Conservation (phyloP, 2,888 invertebrate genomes). For the Anticlea derivata region DNA sequence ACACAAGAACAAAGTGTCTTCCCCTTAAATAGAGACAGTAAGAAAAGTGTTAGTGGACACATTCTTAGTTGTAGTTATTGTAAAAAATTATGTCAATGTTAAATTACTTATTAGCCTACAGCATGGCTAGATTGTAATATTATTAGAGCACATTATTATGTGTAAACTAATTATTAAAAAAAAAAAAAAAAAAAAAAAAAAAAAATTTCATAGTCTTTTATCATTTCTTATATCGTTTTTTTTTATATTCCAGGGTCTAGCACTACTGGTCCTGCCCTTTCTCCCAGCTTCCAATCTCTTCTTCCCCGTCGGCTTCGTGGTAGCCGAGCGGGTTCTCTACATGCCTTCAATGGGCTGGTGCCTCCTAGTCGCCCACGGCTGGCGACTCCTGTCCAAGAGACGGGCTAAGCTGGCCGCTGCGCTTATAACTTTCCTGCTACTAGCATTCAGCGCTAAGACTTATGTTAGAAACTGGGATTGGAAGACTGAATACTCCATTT, state of each 20-base stretch:
- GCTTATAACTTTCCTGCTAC: constrained; percentile 87
- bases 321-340: constrained; percentile 97
- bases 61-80: no score
- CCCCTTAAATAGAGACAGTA: no score
- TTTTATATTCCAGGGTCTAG: constrained; percentile 87
- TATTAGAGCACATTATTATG: no score
- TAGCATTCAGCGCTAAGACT: constrained; percentile 93
- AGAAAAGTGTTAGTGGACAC: no score
- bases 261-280: constrained; percentile 95
- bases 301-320: constrained; percentile 98
- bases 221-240: no score
- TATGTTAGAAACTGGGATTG: constrained; percentile 95
- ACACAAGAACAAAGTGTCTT: no score
- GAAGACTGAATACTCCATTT: constrained; percentile 96
- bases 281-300: constrained; percentile 98
- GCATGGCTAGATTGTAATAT: no score
- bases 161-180: no score
- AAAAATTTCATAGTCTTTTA: no score
- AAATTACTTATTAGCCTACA: no score
- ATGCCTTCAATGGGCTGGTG: constrained; percentile 99
- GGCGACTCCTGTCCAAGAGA: constrained; percentile 87
- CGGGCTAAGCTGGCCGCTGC: constrained; percentile 87
- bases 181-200: no score
- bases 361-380: constrained; percentile 94
- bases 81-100: no score